phyloP scores from a whole-genome alignment of 2,888 invertebrate species.

The Agonopterix heracliana region DNA sequence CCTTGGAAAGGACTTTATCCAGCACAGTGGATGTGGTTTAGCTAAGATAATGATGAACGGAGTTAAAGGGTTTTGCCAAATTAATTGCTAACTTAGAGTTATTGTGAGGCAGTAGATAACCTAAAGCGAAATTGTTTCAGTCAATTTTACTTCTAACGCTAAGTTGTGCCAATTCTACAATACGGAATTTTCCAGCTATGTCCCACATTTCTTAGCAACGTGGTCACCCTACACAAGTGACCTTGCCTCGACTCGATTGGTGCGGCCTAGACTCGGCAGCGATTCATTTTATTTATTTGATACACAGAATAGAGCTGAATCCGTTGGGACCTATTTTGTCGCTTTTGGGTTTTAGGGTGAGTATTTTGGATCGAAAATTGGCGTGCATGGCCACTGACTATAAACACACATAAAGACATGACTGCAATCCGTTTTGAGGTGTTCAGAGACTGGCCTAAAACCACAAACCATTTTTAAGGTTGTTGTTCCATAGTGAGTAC shows the following conservation, averaged over 20 bases:
- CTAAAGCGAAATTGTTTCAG: too few relatives aligned
- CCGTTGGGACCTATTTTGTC: background rate
- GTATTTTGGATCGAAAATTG: too few relatives aligned
- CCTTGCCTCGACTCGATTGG: constrained; percentile 26
- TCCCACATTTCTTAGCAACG: background rate
- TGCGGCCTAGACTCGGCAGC: constrained; percentile 35
- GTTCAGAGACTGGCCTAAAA: too few relatives aligned
- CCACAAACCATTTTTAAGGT: too few relatives aligned
- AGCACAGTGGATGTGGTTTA: background rate
- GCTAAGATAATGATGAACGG: background rate
- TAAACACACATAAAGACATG: too few relatives aligned
- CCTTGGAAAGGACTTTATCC: background rate
- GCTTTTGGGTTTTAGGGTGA: too few relatives aligned
- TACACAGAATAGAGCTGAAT: constrained; percentile 15
- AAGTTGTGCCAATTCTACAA: background rate
- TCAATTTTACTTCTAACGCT: background rate
- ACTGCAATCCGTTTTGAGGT: too few relatives aligned
- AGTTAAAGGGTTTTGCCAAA: background rate
- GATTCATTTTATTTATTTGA: constrained; percentile 34
- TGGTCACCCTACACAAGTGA: constrained; percentile 27
- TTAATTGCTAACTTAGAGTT: background rate
- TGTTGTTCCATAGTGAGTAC: too few relatives aligned
- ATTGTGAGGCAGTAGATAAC: too few relatives aligned
- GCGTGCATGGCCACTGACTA: too few relatives aligned
- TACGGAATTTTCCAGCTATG: too few relatives aligned